These are phyloP conservation scores for Cyanoramphus novaezelandiae DNA, from an alignment of 2,113 vertebrate genomes.

Conservation along the genomic window DNA sequence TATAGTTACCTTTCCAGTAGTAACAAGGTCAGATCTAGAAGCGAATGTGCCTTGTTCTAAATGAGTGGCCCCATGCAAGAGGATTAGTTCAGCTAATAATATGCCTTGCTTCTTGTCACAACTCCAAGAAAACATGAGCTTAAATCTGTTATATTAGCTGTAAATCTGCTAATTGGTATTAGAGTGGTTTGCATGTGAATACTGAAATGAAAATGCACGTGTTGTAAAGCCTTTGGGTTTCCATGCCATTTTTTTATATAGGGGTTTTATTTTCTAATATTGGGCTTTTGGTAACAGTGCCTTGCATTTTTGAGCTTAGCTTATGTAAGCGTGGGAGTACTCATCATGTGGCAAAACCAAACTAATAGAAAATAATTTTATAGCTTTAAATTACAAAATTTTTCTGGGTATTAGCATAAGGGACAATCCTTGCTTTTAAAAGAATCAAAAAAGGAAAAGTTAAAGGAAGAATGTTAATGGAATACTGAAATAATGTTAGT, in stretches of 20 bases:
- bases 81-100: constrained; percentile 9
- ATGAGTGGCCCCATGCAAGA: neutral
- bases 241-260: neutral
- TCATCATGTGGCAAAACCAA: neutral
- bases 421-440: neutral
- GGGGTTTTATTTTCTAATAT: neutral
- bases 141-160: constrained; percentile 27
- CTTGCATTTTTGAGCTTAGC: neutral
- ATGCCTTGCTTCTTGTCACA: neutral
- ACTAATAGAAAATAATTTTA: neutral
- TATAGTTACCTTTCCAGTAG: neutral
- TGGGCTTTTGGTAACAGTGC: neutral
- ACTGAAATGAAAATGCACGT: neutral
- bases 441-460: neutral
- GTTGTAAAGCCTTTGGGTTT: neutral
- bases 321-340: neutral
- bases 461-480: neutral
- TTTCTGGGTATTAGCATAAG: neutral
- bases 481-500: neutral
- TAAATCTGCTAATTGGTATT: constrained; percentile 39
- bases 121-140: neutral
- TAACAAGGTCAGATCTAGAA: neutral
- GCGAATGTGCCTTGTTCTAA: neutral
- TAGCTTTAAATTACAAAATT: neutral
- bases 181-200: neutral